phyloP scores from a whole-genome alignment of 1,140 invertebrate species.

The Leptinotarsa defecta region DNA sequence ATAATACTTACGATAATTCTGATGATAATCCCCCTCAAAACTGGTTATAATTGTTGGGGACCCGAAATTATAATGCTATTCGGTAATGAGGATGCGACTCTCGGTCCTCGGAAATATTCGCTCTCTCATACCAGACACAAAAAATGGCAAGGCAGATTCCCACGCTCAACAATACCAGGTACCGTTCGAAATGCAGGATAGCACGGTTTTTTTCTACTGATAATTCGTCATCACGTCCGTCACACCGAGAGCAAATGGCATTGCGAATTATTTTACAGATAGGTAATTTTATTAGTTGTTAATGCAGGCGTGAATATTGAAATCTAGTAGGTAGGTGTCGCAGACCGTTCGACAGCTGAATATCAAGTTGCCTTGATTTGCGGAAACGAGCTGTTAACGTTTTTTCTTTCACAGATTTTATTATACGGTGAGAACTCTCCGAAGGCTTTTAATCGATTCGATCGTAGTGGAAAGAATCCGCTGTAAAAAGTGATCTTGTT shows the following conservation, averaged over 20 bases:
- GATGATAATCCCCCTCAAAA: background rate
- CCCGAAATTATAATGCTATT: slow-evolving; percentile 20
- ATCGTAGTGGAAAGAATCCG: background rate
- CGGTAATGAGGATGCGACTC: slow-evolving; percentile 3
- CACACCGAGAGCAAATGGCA: slow-evolving; percentile 12
- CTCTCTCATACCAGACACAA: slow-evolving; percentile 18
- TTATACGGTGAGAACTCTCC: background rate
- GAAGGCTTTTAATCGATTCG: background rate
- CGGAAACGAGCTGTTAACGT: background rate
- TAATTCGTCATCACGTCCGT: slow-evolving; percentile 19
- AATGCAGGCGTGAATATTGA: background rate
- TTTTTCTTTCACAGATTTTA: background rate
- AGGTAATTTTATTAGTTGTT: slow-evolving; percentile 3
- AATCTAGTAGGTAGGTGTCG: background rate
- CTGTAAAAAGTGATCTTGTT: background rate
- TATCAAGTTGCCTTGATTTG: slow-evolving; percentile 3
- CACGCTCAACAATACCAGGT: slow-evolving; percentile 25
- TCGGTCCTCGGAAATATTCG: slow-evolving; percentile 10
- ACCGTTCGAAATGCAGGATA: slow-evolving; percentile 20
- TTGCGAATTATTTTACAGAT: slow-evolving; percentile 6
- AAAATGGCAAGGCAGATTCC: slow-evolving; percentile 17
- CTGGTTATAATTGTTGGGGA: slow-evolving; percentile 3
- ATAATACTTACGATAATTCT: too few relatives aligned
- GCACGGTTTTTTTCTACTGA: slow-evolving; percentile 16
- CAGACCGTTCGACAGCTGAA: background rate